Conservation (phyloP, 2,113 vertebrate species). For the Campylomormyrus tamandua region DNA sequence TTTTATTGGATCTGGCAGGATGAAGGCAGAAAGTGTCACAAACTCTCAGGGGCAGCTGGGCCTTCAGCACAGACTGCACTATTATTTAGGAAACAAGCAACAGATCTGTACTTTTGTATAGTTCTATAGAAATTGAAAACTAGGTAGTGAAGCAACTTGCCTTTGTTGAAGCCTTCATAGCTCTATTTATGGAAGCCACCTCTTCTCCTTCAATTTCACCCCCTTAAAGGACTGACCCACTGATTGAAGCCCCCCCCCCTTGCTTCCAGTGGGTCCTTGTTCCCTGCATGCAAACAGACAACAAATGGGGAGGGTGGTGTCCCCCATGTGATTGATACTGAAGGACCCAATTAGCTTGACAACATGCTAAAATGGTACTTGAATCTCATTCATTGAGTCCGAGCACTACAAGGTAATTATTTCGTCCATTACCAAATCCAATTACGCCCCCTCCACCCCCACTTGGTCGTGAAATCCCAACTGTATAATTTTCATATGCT, state of each 20-base stretch:
- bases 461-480: background rate
- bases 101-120: background rate
- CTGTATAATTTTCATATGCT: background rate
- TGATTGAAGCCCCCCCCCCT: background rate
- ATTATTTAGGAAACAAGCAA: background rate
- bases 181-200: background rate
- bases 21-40: background rate
- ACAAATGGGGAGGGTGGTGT: background rate
- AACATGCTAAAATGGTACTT: slow-evolving; percentile 11
- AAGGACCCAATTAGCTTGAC: slow-evolving; percentile 11
- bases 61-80: background rate
- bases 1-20: background rate
- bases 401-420: background rate
- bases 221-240: background rate
- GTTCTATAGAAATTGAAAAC: background rate
- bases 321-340: background rate
- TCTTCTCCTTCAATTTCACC: background rate
- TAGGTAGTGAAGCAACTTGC: background rate
- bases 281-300: background rate
- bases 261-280: background rate
- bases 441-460: background rate
- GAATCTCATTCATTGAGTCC: slow-evolving; percentile 2
- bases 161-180: background rate
- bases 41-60: background rate
- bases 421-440: background rate